Evolutionary conservation across 2,797 vertebrate species (phyloP), one percentile per base, ranked within the genome.

Genomic region (Rallus crepitans): DNA sequence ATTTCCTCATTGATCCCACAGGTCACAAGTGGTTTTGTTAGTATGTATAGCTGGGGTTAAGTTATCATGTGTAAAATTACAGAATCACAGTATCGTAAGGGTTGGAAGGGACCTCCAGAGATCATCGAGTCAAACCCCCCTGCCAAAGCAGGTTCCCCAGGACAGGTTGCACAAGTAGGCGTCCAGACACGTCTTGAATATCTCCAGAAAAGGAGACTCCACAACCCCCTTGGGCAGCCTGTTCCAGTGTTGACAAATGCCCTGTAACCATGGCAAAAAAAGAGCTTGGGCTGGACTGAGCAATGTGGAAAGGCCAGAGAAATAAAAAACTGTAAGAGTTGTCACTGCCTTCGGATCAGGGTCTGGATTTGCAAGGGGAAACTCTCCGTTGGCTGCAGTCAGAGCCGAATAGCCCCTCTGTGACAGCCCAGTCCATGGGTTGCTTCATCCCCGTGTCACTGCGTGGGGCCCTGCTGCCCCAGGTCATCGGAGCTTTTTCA

Each of bases 1-100:
- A 77, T 93, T 57, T 91, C 56, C 61, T 79, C 30, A n/a, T 30
- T 69, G 69, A 31, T 94, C 61, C 55, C 77, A 69, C 30, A 66
- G 47, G 33, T 24, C 15, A 0, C 19, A 60, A 73, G 42, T 57
- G 27, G 30, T 80, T 81, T 37, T 60, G 80, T 79, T 72, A 76
- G 20, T 24, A 23, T 4, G 3, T 71, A 15, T 15, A 57, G 31
- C 31, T 81, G 35, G 23, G 42, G 73, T 79, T 83, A 84, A 88
- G 52, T 40, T 87, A 31, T 59, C 24, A 10, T 45, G 42, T 45
- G 42, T 19, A 45, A 45, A 18, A 45, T 45, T 18, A 45, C 42
- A 45, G 42, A 45, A 45, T 45, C 42, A 45, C 42, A 19, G 42
- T 9, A 19, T 45, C 18, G 9, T 45, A 45, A 10, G 42, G 42